Conservation (phyloP, 1,140 invertebrate species). For the Adoxophyes honmai region DNA sequence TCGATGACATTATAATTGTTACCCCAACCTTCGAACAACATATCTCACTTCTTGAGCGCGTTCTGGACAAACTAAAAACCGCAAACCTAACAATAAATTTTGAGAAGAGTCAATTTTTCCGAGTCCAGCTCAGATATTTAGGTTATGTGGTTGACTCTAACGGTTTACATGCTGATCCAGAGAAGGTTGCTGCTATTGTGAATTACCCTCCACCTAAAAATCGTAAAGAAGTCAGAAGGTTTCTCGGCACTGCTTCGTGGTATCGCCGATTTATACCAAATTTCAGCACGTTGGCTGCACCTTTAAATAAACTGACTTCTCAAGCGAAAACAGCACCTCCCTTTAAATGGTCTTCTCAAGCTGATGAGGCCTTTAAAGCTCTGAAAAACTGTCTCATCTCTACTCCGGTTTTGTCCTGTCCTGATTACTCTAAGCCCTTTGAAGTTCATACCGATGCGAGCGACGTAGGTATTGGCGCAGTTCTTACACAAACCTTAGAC, state of each 20-base stretch:
- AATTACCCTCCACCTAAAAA: constrained; percentile 20
- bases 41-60: constrained; percentile 36
- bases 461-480: no score
- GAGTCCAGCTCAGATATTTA: constrained; percentile 45
- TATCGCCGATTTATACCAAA: background rate
- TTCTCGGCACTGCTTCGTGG: background rate
- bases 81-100: constrained; percentile 60
- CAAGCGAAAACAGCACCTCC: no score
- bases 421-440: no score
- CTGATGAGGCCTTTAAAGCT: no score
- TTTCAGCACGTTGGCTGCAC: background rate
- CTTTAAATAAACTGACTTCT: no score
- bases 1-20: constrained; percentile 72
- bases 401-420: no score
- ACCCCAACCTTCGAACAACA: constrained; percentile 55
- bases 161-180: constrained; percentile 11
- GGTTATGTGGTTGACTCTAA: constrained; percentile 33
- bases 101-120: constrained; percentile 58
- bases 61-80: constrained; percentile 48
- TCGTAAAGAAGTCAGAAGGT: background rate
- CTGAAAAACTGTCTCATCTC: no score
- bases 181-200: constrained; percentile 27
- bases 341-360: no score
- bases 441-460: no score
- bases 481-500: no score